These are phyloP conservation scores for Trichosurus vulpecula DNA, from an alignment of 2,797 vertebrate genomes.

Conservation along the genomic window DNA sequence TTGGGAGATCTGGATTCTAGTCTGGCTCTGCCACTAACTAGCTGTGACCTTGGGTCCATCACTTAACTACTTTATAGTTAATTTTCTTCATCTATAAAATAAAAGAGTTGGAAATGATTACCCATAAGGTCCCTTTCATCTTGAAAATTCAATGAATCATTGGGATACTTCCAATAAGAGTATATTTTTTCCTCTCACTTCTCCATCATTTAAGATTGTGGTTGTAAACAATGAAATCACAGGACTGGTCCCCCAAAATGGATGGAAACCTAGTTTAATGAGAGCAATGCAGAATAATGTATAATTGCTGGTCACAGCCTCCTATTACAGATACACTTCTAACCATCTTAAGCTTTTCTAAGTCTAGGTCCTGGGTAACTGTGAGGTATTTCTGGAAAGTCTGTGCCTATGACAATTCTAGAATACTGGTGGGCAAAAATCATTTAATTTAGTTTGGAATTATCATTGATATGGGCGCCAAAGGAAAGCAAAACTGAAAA, in stretches of 20 bases:
- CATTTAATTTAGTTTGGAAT: not conserved
- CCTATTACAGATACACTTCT: not conserved
- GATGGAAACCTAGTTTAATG: not conserved
- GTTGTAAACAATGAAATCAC: not conserved
- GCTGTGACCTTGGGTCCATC: not conserved
- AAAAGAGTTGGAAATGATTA: not conserved
- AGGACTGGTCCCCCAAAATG: not conserved
- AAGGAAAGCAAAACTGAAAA: not conserved
- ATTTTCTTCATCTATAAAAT: not conserved
- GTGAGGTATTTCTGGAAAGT: not conserved
- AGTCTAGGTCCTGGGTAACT: not conserved
- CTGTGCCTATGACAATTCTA: not conserved
- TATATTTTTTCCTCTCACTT: not conserved
- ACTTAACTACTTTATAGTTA: not conserved
- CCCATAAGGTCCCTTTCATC: not conserved
- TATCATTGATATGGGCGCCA: not conserved
- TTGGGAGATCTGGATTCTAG: not conserved
- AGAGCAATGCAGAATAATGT: not conserved
- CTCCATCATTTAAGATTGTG: not conserved
- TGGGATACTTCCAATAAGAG: not conserved
- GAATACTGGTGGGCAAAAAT: not conserved
- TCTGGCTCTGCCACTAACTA: not conserved
- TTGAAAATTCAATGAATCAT: not conserved
- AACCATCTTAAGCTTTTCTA: not conserved
- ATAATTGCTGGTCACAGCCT: not conserved